Evolutionary conservation across 2,113 vertebrate genomes (phyloP), one percentile per base, ranked within the genome.

Genomic region (Lepus europaeus): DNA sequence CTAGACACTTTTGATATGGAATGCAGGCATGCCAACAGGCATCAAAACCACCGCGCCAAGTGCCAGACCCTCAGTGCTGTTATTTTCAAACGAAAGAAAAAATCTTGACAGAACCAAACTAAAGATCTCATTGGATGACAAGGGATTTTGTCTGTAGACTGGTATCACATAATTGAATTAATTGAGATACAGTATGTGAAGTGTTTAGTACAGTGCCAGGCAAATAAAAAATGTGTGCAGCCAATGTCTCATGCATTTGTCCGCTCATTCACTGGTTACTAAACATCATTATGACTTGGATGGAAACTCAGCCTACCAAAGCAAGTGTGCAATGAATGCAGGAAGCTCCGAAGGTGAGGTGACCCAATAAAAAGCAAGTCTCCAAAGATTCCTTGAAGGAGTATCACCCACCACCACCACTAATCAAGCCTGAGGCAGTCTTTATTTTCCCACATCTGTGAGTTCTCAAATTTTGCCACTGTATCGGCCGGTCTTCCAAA

Each of bases 1-100:
- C 56, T 19, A 59, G 13, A 17, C 45, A 45, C 56, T 59, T 20
- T 19, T 19, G 19, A 19, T 20, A 59, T 59, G 56, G 56, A 19
- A 14, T 59, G 56, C 56, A 59, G 13, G 56, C 56, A 59, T 59
- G 56, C 10, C 56, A 59, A 59, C 56, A 59, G 56, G 45, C 45
- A 45, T 45, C 45, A 45, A 45, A 45, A 45, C 45, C 45, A 45
- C 45, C 6, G 45, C 8, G 45, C 45, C 45, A 45, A 45, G 45
- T 45, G 45, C 45, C 45, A 45, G 45, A 45, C 45, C 45, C 45
- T 45, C 45, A 45, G 9, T 36, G 29, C n/a, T 89, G 23, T 81
- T 80, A 89, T 25, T 89, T 87, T 77, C 70, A 77, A 92, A 91
- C 90, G 64, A 81, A 89, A 93, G 78, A 76, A 16, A 76, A 96